These are phyloP conservation scores for Eubasilissa splendida DNA, from an alignment of 2,888 invertebrate genomes.

Conservation along the genomic window DNA sequence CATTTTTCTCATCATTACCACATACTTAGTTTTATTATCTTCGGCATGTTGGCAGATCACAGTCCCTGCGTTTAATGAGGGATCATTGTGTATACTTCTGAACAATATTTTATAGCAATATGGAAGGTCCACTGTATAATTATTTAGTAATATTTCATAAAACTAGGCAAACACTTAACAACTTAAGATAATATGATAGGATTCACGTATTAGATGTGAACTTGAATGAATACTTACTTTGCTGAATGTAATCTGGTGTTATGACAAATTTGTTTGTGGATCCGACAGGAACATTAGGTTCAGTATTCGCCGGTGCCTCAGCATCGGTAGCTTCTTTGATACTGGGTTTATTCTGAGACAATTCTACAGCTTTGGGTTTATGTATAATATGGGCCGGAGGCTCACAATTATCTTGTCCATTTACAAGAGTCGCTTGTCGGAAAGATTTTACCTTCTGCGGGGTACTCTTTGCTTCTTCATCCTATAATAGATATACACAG, in stretches of 20 bases:
- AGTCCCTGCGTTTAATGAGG: too few species aligned
- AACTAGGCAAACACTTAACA: too few species aligned
- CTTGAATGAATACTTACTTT: constrained; percentile 80
- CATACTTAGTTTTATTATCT: too few species aligned
- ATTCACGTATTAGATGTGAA: not conserved
- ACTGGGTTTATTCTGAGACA: not conserved
- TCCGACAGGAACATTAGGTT: constrained; percentile 19
- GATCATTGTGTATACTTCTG: too few species aligned
- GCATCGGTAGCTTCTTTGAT: constrained; percentile 19
- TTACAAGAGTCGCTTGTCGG: constrained; percentile 59
- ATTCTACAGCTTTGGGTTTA: constrained; percentile 35
- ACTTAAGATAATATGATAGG: too few species aligned
- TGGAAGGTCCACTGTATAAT: too few species aligned
- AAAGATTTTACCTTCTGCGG: constrained; percentile 65
- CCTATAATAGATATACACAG: constrained; percentile 35
- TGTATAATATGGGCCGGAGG: constrained; percentile 55
- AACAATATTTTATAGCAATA: too few species aligned
- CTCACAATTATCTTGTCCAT: constrained; percentile 54
- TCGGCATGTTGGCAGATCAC: too few species aligned
- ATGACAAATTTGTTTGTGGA: constrained; percentile 81
- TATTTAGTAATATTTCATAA: too few species aligned
- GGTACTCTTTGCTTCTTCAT: constrained; percentile 28
- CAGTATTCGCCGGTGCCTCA: constrained; percentile 1
- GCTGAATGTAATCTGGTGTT: constrained; percentile 94
- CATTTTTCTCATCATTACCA: too few species aligned